Base-by-base conservation (phyloP, 1,140 invertebrate genomes). In the Magallana gigas region DNA sequence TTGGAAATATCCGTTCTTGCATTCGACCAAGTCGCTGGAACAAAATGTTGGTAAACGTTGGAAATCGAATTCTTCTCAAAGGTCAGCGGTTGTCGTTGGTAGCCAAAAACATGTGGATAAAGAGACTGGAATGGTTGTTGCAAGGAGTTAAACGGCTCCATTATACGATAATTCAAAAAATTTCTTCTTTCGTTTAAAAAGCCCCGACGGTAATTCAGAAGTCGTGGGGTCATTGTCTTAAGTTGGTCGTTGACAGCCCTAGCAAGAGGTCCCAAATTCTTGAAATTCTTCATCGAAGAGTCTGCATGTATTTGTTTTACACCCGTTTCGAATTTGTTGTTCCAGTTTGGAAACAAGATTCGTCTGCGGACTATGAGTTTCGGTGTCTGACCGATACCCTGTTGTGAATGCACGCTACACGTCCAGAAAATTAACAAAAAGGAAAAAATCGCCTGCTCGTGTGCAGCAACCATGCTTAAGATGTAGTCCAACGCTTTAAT, bases 181-280 rank as follows among this genome's bases (percentile, higher is more conserved):
- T 6, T 29, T 62, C 60, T 62, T 12, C 68, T 71, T 71, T 71
- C 23, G 29, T 18, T 23, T 8, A 29, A 76, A 76, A 29, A 76
- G 23, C 8, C 68, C 36, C 11, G 8, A 36, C 68, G 23, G 9
- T 18, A 48, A 76, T 76, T 76, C 7, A 76, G 23, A 7, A 48
- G 23, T 4, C 23, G 4, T 8, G 68, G 68, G 12, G 8, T 8
- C 6, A 8, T 8, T 8, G 68, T 29, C 23, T 29, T 76, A 18
- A 76, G 18, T 36, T 76, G 68, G 23, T 76, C 68, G 36, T 29
- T 29, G 11, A 76, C 12, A 12, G 68, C 68, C 6, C 36, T 29
- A 29, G 68, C 18, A 76, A 76, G 68, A 9, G 23, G 23, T 76
- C 68, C 68, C 23, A 62, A 62, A n/a, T 62, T 62, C 60, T 62